Percentiles rank a stretch among this genome's conserved stretches.
Conservation (phyloP, 2,888 invertebrate species). For the Polydrusus cervinus region DNA sequence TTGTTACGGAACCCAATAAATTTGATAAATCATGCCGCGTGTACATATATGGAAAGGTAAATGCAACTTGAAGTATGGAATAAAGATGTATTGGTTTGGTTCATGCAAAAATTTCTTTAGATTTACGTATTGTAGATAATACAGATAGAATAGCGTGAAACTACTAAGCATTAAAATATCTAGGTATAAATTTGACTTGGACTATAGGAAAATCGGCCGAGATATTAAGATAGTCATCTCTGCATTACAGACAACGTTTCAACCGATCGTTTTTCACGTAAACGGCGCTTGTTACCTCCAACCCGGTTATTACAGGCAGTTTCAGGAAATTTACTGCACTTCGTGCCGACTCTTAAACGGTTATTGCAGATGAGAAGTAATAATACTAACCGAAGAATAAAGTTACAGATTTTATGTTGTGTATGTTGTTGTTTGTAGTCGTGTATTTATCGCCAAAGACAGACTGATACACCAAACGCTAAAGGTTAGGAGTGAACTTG, state of each 20-base stretch:
- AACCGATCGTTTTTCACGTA: conserved; percentile 32
- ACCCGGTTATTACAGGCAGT: conserved; percentile 36
- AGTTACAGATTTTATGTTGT: neutral
- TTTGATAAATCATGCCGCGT: too few species aligned
- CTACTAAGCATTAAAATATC: conserved; percentile 3
- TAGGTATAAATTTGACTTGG: conserved; percentile 8
- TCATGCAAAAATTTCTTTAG: too few species aligned
- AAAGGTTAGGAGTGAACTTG: too few species aligned
- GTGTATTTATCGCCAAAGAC: too few species aligned
- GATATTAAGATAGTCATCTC: conserved; percentile 38
- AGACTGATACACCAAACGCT: too few species aligned
- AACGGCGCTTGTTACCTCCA: conserved; percentile 39
- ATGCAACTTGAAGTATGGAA: too few species aligned
- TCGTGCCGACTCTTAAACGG: conserved; percentile 33
- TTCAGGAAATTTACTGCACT: conserved; percentile 34
- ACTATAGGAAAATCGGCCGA: conserved; percentile 24
- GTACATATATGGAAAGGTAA: too few species aligned
- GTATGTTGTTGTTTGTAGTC: too few species aligned
- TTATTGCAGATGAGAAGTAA: conserved; percentile 26
- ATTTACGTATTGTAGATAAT: neutral
- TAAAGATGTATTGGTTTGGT: too few species aligned
- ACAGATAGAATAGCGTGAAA: neutral
- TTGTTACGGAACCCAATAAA: too few species aligned
- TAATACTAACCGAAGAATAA: conserved; percentile 13
- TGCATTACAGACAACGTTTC: conserved; percentile 28